phyloP scores from a whole-genome alignment of 1,140 invertebrate species.

The Drosophila ohnishii region DNA sequence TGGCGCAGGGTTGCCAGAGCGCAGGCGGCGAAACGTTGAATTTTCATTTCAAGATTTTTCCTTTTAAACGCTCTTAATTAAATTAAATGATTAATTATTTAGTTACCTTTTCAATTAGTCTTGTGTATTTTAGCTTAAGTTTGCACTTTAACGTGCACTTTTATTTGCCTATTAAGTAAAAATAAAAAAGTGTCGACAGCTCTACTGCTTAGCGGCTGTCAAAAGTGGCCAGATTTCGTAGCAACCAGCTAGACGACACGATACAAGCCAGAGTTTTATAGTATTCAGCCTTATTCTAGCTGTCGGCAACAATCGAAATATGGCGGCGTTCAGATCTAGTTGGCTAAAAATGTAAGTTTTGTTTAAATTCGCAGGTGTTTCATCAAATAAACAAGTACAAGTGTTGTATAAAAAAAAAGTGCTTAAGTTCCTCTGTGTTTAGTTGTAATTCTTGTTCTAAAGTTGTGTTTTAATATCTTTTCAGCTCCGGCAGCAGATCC shows the following conservation, averaged over 20 bases:
- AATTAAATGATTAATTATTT: too few relatives aligned
- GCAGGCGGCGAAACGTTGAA: rapidly evolving
- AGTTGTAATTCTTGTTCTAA: too few relatives aligned
- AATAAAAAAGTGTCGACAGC: constrained; percentile 18
- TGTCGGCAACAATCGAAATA: not conserved
- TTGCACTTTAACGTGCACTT: not conserved
- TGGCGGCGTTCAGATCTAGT: constrained; percentile 19
- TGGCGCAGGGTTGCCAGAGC: constrained; percentile 46
- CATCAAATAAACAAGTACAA: not conserved
- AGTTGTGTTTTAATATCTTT: too few relatives aligned
- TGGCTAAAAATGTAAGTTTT: not conserved
- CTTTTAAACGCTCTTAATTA: not conserved
- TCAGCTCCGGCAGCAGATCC: not conserved
- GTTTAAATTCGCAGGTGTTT: not conserved
- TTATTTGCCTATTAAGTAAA: not conserved
- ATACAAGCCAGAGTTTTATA: constrained; percentile 1
- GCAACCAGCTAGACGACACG: constrained; percentile 50
- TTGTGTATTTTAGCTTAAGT: not conserved
- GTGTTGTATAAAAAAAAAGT: too few relatives aligned
- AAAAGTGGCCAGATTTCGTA: constrained; percentile 28
- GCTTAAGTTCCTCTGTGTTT: too few relatives aligned
- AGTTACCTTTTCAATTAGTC: not conserved
- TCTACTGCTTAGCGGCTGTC: constrained; percentile 37
- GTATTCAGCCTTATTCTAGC: constrained; percentile 19
- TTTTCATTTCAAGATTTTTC: not conserved